Percentiles rank a stretch among this genome's conserved stretches.
Evolutionary conservation across 2,113 vertebrate species (phyloP).

Genomic region (Engraulis encrasicolus): DNA sequence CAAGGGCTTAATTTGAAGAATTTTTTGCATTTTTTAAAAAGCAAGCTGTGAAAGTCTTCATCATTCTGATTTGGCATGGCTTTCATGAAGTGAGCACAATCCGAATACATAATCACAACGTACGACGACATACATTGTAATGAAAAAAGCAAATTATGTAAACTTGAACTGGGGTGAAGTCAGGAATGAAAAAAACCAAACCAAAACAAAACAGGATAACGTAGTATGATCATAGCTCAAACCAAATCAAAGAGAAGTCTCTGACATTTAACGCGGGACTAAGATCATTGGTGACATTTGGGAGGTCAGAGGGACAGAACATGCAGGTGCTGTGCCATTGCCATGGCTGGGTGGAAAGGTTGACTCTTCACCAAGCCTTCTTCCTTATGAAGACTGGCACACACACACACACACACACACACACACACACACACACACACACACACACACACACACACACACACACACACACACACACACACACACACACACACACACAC

Average conservation of each 20-base stretch:
- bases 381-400: conserved; percentile 17
- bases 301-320: conserved; percentile 27
- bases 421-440: not conserved
- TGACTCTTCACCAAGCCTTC: not conserved
- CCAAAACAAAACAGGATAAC: conserved; percentile 1
- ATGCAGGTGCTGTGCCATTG: conserved; percentile 16
- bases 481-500: too few species aligned
- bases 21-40: not conserved
- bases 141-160: not conserved
- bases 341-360: conserved; percentile 35
- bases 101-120: not conserved
- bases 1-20: conserved; percentile 5
- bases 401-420: not conserved
- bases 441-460: not conserved
- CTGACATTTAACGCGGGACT: conserved; percentile 9
- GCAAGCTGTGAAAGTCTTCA: conserved; percentile 1
- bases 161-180: conserved; percentile 1
- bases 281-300: conserved; percentile 35
- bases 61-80: not conserved
- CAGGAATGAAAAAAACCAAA: not conserved
- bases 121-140: conserved; percentile 8
- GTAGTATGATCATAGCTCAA: conserved; percentile 1
- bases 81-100: not conserved
- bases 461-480: too few species aligned
- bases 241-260: not conserved